Evolutionary conservation across 2,797 vertebrate species (phyloP), one percentile per base, ranked within the genome.

Genomic region (Coregonus suidteri): DNA sequence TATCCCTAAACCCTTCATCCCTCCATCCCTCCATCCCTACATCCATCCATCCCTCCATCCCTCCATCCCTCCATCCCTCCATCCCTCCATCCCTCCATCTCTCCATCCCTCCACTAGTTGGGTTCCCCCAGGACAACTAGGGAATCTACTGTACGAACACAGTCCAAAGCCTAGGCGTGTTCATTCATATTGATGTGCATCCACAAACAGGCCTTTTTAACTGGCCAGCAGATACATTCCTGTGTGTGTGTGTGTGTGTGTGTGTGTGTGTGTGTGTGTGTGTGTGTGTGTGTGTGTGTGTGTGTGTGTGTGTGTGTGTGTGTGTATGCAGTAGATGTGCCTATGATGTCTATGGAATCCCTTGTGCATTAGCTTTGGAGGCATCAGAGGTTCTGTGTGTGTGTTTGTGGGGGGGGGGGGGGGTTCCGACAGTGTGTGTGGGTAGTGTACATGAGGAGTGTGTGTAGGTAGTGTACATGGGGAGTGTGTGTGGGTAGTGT

Each of bases 191-290:
- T 7, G 7, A 66, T 37, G 85, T 37, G 84, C 79, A 77, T 69
- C 79, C 41, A 7, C 74, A 25, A 81, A 77, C 82, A 78, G 74
- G 75, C 62, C 31, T 87, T 85, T 66, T 78, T 75, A 86, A 84
- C 84, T 69, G 65, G 74, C 25, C 5, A 72, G 64, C 72, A 70
- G 14, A 51, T 15, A 14, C 14, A 70, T 86, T 82, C 74, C 80
- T 76, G 78, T 68, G 72, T 65, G 75, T 6, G 34, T 18, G 69
- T 76, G 75, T 66, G 75, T 79, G 72, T 71, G 51, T 76, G 81
- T 37, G 37, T 37, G 37, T 37, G 35, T 37, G 35, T 79, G 35
- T 81, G 78, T 81, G 74, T 81, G 77, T 54, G 64, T 18, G 73
- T 71, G 67, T 79, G 75, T 73, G 14, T 82, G 75, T 71, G 66